phyloP scores from a whole-genome alignment of 2,113 vertebrate genomes.

The Anolis carolinensis region DNA sequence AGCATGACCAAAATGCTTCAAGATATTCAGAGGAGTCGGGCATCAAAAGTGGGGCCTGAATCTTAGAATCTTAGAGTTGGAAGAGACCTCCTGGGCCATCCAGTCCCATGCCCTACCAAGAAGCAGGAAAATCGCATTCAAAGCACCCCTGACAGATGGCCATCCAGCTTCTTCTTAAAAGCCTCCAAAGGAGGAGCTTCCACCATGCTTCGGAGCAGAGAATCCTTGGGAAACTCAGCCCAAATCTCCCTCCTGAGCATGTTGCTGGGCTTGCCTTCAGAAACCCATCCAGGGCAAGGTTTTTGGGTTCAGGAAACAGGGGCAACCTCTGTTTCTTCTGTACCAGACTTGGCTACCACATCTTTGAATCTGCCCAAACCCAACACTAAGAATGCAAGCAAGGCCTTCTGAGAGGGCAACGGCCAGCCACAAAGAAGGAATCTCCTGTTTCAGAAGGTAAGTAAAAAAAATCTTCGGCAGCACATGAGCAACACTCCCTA shows the following conservation, averaged over 20 bases:
- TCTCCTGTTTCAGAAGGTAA: too few relatives aligned
- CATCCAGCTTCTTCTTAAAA: too few relatives aligned
- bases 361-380: not conserved
- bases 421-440: too few relatives aligned
- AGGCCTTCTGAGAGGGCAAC: too few relatives aligned
- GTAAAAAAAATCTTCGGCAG: too few relatives aligned
- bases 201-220: not conserved
- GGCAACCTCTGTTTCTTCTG: not conserved
- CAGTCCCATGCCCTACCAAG: too few relatives aligned
- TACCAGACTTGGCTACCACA: not conserved
- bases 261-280: not conserved
- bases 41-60: not conserved
- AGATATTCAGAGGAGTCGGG: not conserved
- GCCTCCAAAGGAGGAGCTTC: too few relatives aligned
- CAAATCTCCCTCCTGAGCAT: not conserved
- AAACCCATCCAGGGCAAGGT: not conserved
- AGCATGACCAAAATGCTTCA: not conserved
- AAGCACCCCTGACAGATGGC: too few relatives aligned
- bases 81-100: not conserved
- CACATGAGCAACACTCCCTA: not conserved
- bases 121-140: too few relatives aligned
- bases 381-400: too few relatives aligned
- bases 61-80: not conserved
- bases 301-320: too few relatives aligned
- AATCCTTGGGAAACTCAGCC: not conserved